A percentile compares a stretch with the other conserved stretches of the same genome.
These are phyloP conservation scores for Drosophila lacteicornis DNA, from an alignment of 1,140 invertebrate genomes.

Conservation along the genomic window DNA sequence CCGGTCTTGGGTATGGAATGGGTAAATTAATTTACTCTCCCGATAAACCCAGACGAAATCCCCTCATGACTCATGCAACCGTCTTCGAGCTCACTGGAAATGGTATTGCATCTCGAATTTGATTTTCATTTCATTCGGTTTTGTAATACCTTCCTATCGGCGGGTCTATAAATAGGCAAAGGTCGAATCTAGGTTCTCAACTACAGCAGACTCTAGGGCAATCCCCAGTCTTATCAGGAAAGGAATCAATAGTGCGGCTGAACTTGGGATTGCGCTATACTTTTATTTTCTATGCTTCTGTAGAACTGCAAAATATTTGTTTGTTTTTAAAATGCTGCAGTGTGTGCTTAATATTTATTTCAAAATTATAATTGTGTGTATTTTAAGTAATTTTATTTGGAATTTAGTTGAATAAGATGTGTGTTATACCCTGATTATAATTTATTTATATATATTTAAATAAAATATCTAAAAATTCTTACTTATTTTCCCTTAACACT, in stretches of 20 bases:
- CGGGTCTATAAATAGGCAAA: constrained; percentile 45
- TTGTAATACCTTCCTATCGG: constrained; percentile 18
- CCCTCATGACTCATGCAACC: constrained; percentile 58
- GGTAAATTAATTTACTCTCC: constrained; percentile 78
- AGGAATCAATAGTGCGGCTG: neutral
- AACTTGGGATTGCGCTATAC: neutral
- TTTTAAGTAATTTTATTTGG: too few species aligned
- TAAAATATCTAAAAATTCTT: too few species aligned
- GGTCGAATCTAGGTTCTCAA: constrained; percentile 24
- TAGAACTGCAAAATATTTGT: neutral
- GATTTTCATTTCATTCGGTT: constrained; percentile 38
- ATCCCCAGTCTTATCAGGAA: constrained; percentile 32
- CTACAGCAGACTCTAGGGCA: constrained; percentile 26
- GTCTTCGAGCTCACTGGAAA: constrained; percentile 4
- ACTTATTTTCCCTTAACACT: too few species aligned
- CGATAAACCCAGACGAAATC: constrained; percentile 59
- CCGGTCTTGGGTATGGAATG: constrained; percentile 41
- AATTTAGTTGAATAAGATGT: too few species aligned
- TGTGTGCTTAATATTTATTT: too few species aligned
- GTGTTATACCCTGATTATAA: too few species aligned
- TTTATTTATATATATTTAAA: too few species aligned
- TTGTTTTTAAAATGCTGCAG: too few species aligned
- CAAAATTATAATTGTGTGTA: too few species aligned
- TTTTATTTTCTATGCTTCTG: neutral
- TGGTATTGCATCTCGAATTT: constrained; percentile 24